Evolutionary conservation across 2,888 invertebrate species (phyloP).

Genomic region (Spialia ferax): DNA sequence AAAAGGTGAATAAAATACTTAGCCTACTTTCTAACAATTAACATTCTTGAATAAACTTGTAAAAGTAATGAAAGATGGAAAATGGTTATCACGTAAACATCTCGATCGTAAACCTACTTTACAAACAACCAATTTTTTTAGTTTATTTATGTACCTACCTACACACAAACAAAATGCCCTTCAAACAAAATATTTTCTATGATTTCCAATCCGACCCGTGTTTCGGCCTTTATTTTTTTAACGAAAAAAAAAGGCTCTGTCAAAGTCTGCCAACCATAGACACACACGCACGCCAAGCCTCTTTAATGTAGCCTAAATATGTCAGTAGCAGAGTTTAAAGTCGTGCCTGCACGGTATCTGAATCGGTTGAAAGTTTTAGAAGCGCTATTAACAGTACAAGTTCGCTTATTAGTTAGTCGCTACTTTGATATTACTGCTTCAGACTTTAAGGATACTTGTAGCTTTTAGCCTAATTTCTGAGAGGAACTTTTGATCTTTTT

Average conservation of each 20-base stretch:
- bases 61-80: no score
- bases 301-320: conserved; percentile 28
- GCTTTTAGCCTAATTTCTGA: conserved; percentile 27
- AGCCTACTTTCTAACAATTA: no score
- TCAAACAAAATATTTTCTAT: no score
- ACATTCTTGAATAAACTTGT: no score
- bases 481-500: neutral
- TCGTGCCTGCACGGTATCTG: conserved; percentile 25
- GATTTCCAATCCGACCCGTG: no score
- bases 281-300: conserved; percentile 8
- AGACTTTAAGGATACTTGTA: conserved; percentile 29
- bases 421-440: conserved; percentile 28
- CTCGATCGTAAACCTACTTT: no score
- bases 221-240: no score
- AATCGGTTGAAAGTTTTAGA: conserved; percentile 17
- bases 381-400: conserved; percentile 31
- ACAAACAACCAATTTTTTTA: no score
- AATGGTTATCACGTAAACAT: no score
- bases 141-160: no score
- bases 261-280: neutral
- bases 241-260: neutral
- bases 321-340: conserved; percentile 3
- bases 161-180: no score
- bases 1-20: no score
- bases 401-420: conserved; percentile 24